Evolutionary conservation across 2,797 vertebrate species (phyloP).

Genomic region (Microchirus variegatus): DNA sequence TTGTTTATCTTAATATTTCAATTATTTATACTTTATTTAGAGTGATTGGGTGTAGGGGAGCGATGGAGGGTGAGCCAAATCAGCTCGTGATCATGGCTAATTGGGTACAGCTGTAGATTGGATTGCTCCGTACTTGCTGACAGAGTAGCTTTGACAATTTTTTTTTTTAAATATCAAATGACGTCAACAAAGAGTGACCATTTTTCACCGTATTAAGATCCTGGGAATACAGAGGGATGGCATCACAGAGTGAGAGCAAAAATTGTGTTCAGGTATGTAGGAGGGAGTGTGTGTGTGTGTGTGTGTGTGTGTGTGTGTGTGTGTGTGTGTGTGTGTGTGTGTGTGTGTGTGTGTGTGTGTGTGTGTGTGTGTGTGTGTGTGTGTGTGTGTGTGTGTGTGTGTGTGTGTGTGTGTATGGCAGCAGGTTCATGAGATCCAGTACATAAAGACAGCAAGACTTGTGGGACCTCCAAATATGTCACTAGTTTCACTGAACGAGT

Average conservation of each 20-base stretch:
- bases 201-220: slow-evolving; percentile 74
- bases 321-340: background rate
- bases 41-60: slow-evolving; percentile 75
- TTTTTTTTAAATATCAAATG: slow-evolving; percentile 85
- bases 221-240: slow-evolving; percentile 5
- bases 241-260: slow-evolving; percentile 1
- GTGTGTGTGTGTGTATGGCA: slow-evolving; percentile 6
- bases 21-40: slow-evolving; percentile 75
- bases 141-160: slow-evolving; percentile 81
- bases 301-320: background rate
- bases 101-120: slow-evolving; percentile 90
- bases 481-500: slow-evolving; percentile 28
- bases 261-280: slow-evolving; percentile 21
- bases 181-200: slow-evolving; percentile 78
- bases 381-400: background rate
- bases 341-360: background rate
- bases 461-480: slow-evolving; percentile 13
- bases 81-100: slow-evolving; percentile 85
- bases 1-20: slow-evolving; percentile 78
- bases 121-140: slow-evolving; percentile 76
- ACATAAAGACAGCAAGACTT: slow-evolving; percentile 3
- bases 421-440: slow-evolving; percentile 14
- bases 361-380: background rate
- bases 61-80: slow-evolving; percentile 81
- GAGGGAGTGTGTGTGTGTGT: slow-evolving; percentile 9